Percentiles rank a stretch among this genome's conserved stretches.
These are phyloP conservation scores for Gymnoscelis rufifasciata DNA, from an alignment of 2,888 invertebrate genomes.

Conservation along the genomic window DNA sequence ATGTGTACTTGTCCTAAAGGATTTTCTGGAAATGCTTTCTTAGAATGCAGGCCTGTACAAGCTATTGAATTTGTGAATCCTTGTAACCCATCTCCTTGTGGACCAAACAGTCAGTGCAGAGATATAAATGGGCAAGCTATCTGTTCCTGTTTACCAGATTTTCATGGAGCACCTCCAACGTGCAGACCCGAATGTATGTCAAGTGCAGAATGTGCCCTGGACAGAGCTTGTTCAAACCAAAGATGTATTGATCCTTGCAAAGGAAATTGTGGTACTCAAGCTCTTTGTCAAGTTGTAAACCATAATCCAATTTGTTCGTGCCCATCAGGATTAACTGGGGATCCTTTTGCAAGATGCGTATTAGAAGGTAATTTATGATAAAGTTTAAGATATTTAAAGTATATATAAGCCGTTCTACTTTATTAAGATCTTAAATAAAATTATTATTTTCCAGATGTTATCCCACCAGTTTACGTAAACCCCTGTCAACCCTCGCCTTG, in stretches of 20 bases:
- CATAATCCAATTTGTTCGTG: slow-evolving; percentile 87
- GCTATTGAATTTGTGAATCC: slow-evolving; percentile 69
- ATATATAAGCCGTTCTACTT: no score
- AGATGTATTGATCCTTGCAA: slow-evolving; percentile 86
- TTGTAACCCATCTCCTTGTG: slow-evolving; percentile 85
- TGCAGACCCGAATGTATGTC: slow-evolving; percentile 86
- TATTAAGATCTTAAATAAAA: no score
- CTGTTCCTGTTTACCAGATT: slow-evolving; percentile 83
- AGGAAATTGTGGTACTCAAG: slow-evolving; percentile 84
- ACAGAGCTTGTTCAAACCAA: slow-evolving; percentile 84
- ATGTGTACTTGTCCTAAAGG: slow-evolving; percentile 80
- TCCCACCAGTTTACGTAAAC: slow-evolving; percentile 52
- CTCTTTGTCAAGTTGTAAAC: slow-evolving; percentile 85
- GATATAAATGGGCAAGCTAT: slow-evolving; percentile 83
- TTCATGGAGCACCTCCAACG: slow-evolving; percentile 84
- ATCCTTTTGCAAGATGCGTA: slow-evolving; percentile 84
- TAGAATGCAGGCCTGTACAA: slow-evolving; percentile 76
- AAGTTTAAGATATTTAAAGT: not conserved
- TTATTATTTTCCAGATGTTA: slow-evolving; percentile 53
- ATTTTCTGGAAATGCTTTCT: slow-evolving; percentile 84
- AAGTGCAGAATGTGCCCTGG: slow-evolving; percentile 83
- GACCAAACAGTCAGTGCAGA: slow-evolving; percentile 84
- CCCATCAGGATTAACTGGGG: slow-evolving; percentile 82
- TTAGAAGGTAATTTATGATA: slow-evolving; percentile 69
- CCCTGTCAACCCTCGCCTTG: slow-evolving; percentile 88